Conservation (phyloP, 2,797 vertebrate species). For the Alexandromys oeconomus region DNA sequence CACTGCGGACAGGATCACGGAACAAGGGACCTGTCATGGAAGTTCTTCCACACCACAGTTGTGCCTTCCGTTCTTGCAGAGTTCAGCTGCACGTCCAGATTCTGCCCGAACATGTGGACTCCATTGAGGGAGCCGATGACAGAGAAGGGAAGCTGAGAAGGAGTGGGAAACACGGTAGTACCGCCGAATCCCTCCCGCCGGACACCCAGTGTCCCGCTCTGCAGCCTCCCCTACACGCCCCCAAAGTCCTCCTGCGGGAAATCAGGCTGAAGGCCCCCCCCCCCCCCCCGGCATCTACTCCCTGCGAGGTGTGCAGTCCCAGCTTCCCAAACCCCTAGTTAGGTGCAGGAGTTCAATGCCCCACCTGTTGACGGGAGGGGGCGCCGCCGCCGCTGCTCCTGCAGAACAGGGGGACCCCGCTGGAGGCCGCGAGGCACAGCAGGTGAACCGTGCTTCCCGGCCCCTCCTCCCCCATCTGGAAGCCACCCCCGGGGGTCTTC, state of each 20-base stretch:
- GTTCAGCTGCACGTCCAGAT: constrained; percentile 90
- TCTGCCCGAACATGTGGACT: constrained; percentile 96
- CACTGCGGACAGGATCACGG: too few species aligned
- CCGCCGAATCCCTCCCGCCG: neutral
- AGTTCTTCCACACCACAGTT: constrained; percentile 93
- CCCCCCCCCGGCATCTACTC: neutral
- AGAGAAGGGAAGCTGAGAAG: constrained; percentile 93
- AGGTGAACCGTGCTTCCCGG: constrained; percentile 90
- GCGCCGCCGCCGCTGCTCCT: constrained; percentile 87
- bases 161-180: neutral
- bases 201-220: neutral
- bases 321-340: neutral
- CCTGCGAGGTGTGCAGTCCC: neutral
- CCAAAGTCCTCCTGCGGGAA: neutral
- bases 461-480: constrained; percentile 77
- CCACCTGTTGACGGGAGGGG: constrained; percentile 83
- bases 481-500: neutral
- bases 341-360: neutral
- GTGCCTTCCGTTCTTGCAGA: constrained; percentile 91
- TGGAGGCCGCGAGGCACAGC: constrained; percentile 93
- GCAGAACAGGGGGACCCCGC: constrained; percentile 94
- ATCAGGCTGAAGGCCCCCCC: neutral
- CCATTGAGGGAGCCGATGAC: constrained; percentile 95
- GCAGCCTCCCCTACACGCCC: neutral
- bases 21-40: constrained; percentile 89